These are phyloP conservation scores for Epicauta chinensis DNA, from an alignment of 1,140 invertebrate species.

Conservation along the genomic window DNA sequence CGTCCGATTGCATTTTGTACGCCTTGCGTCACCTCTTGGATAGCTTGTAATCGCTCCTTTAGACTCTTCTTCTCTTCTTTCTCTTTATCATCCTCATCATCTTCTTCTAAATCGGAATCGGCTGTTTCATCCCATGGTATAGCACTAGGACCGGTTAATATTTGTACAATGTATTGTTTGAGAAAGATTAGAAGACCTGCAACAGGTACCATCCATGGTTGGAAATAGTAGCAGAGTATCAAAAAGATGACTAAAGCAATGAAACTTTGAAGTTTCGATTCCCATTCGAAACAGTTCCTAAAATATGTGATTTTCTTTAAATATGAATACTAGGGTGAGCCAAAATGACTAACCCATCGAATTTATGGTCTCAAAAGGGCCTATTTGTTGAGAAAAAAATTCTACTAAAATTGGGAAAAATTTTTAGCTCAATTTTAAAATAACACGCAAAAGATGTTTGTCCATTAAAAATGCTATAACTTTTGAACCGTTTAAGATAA, in stretches of 20 bases:
- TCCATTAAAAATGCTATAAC: too few species aligned
- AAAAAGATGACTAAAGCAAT: slow-evolving; percentile 81
- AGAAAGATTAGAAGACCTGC: slow-evolving; percentile 69
- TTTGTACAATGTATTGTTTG: slow-evolving; percentile 61
- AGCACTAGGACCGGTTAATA: slow-evolving; percentile 42
- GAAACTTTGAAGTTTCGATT: slow-evolving; percentile 81
- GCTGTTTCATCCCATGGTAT: slow-evolving; percentile 74
- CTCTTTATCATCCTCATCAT: slow-evolving; percentile 72
- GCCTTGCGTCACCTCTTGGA: slow-evolving; percentile 91
- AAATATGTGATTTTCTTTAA: slow-evolving; percentile 28
- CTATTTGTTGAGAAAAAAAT: too few species aligned
- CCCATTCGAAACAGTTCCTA: slow-evolving; percentile 96
- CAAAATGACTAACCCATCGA: too few species aligned
- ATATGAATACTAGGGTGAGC: too few species aligned
- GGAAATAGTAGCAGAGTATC: slow-evolving; percentile 73
- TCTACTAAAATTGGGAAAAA: too few species aligned
- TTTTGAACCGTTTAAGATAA: too few species aligned
- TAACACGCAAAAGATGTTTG: too few species aligned
- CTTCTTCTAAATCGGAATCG: slow-evolving; percentile 55
- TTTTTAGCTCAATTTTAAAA: too few species aligned
- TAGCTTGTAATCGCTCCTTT: slow-evolving; percentile 87
- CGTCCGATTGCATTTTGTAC: slow-evolving; percentile 93
- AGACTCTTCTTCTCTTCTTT: slow-evolving; percentile 93
- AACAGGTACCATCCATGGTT: slow-evolving; percentile 83
- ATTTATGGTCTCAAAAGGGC: too few species aligned